These are phyloP conservation scores for Rhyzopertha dominica DNA, from an alignment of 1,140 invertebrate species.

Conservation along the genomic window DNA sequence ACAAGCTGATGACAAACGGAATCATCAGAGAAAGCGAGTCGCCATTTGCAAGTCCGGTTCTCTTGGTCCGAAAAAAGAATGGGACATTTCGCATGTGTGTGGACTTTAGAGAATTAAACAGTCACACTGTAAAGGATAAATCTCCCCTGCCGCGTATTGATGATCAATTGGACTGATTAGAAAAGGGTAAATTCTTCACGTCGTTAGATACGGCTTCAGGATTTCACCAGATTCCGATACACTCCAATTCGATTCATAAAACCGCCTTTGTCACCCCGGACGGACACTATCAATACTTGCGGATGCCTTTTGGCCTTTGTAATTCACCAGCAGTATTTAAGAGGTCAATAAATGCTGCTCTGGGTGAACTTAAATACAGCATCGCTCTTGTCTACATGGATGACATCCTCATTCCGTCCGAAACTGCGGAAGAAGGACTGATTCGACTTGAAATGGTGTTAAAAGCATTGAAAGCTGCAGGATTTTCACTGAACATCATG, in stretches of 20 bases:
- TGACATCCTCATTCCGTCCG: constrained; percentile 26
- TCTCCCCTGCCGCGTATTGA: no score
- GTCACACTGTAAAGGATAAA: no score
- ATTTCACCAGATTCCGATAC: constrained; percentile 32
- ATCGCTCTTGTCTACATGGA: constrained; percentile 31
- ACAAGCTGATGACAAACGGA: no score
- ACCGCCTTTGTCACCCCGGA: constrained; percentile 28
- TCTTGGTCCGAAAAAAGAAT: no score
- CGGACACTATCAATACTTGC: constrained; percentile 43
- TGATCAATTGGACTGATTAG: no score
- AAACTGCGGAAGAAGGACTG: constrained; percentile 23
- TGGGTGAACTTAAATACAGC: constrained; percentile 27
- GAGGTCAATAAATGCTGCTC: constrained; percentile 29
- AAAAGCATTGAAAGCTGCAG: constrained; percentile 9
- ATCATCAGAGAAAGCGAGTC: no score
- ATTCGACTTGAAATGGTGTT: constrained; percentile 23
- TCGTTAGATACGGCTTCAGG: constrained; percentile 27
- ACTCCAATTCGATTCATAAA: no score
- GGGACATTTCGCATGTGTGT: no score
- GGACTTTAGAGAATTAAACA: no score
- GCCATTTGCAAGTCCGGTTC: no score
- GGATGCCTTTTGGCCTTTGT: constrained; percentile 43
- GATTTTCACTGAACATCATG: no score
- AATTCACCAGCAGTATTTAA: constrained; percentile 35
- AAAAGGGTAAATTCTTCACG: constrained; percentile 34